Percentiles rank a stretch among this genome's conserved stretches.
phyloP scores from a whole-genome alignment of 2,113 vertebrate species.

The Cervus canadensis region DNA sequence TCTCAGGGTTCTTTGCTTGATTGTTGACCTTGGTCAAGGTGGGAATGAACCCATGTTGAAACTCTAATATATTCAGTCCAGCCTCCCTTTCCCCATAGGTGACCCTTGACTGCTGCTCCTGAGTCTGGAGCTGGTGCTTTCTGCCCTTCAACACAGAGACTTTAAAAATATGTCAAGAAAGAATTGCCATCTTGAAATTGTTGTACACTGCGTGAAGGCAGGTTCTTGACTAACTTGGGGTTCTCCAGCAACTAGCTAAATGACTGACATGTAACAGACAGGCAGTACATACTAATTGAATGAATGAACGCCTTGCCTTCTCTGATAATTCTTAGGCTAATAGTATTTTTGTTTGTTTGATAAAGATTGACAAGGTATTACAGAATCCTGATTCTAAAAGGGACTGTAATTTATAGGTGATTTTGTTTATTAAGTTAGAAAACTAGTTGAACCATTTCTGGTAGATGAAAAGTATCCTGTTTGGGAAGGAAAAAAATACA shows the following conservation, averaged over 20 bases:
- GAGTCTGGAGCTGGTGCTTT: not conserved
- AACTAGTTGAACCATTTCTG: not conserved
- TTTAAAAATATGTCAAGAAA: not conserved
- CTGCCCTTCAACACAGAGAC: not conserved
- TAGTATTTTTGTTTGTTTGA: slow-evolving; percentile 8
- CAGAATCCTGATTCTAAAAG: not conserved
- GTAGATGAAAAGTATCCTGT: not conserved
- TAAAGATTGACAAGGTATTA: not conserved
- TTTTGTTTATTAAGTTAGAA: slow-evolving; percentile 44
- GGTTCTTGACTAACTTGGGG: not conserved
- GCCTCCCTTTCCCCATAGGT: not conserved
- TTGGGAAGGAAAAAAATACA: not conserved
- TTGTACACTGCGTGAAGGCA: not conserved
- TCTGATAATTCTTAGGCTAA: not conserved
- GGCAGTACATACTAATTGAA: not conserved
- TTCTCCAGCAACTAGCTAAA: not conserved
- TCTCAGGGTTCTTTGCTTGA: not conserved
- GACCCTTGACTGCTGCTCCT: not conserved
- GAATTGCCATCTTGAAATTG: not conserved
- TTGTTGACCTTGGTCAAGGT: not conserved
- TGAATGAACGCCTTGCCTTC: not conserved
- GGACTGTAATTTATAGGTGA: not conserved
- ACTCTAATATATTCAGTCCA: not conserved
- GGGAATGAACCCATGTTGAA: not conserved
- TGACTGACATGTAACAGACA: not conserved